Evolutionary conservation across 2,113 vertebrate species (phyloP).

Genomic region (Sterna hirundo): DNA sequence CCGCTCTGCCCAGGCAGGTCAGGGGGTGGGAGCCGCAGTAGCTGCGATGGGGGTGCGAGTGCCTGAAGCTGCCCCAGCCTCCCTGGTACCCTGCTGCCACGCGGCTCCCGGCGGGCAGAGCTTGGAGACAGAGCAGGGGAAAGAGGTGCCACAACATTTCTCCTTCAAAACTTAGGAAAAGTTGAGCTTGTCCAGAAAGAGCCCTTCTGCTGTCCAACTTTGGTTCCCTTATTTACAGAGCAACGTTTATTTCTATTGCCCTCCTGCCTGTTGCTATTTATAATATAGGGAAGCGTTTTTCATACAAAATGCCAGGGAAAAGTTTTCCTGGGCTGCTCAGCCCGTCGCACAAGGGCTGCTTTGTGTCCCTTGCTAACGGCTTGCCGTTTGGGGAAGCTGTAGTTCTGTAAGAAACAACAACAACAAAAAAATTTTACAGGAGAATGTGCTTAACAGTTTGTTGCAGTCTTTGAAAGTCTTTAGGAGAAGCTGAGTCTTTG

Average conservation of each 20-base stretch:
- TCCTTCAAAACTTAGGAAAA: constrained; percentile 5
- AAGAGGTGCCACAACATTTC: neutral
- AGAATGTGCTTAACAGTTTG: constrained; percentile 10
- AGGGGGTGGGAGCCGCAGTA: neutral
- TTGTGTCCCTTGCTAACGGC: neutral
- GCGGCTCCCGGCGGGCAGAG: accelerated
- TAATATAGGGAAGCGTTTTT: neutral
- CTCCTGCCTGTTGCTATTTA: constrained; percentile 45
- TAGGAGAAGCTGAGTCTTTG: constrained; percentile 13
- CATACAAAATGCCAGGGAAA: constrained; percentile 14
- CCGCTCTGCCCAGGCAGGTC: neutral
- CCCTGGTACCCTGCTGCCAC: neutral
- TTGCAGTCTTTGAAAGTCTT: constrained; percentile 32
- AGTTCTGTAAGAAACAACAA: constrained; percentile 7
- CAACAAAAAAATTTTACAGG: neutral
- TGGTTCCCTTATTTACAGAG: constrained; percentile 31
- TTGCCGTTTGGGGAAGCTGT: constrained; percentile 22
- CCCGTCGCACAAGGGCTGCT: neutral
- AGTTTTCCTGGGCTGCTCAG: constrained; percentile 17
- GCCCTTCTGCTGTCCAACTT: neutral
- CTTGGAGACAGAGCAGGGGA: neutral
- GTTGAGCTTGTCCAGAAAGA: constrained; percentile 1
- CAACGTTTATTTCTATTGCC: constrained; percentile 21
- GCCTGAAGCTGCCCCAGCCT: neutral
- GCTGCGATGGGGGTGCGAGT: neutral